Evolutionary conservation across 2,888 invertebrate species (phyloP), one percentile per base, ranked within the genome.

Genomic region (Cryptus armator): DNA sequence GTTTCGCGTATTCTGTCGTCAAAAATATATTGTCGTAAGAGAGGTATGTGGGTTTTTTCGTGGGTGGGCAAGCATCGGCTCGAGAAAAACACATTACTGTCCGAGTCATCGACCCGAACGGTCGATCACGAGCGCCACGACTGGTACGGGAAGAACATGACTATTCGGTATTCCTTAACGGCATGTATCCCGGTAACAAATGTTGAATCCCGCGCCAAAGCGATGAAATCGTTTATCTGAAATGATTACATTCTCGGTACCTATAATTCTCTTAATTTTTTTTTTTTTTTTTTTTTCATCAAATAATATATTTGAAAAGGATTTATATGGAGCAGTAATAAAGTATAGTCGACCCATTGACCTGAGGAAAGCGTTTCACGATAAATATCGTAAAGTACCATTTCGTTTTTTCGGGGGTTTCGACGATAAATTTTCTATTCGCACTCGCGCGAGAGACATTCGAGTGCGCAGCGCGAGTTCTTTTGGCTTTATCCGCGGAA

Each of bases 351-450:
- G 59, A 59, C 59, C 59, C 59, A 59, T 59, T 59, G 64, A 37
- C 64, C 64, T 14, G 32, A 37, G n/a, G 16, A 37, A 6, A 10
- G n/a, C 32, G 32, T 43, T 64, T 16, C 37, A 2, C 64, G 16
- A 64, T 64, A 64, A 64, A 37, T 64, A 64, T 43, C 37, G 37
- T n/a, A 16, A 37, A 43, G 64, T n/a, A 16, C 37, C 64, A 9
- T 14, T 43, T 67, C 16, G 53, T 64, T 48, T 68, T 68, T 72
- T 67, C 48, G 76, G 37, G 5, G 56, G 46, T 70, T 81, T 68
- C 56, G 19, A 14, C 81, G n/a, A 81, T 81, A 81, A 81, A 81
- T 81, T 81, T 70, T 76, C 81, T 72, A 72, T 81, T 81, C 62
- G 68, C 66, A 19, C 62, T 48, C 48, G 68, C 66, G 7, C 16